Evolutionary conservation across 2,888 invertebrate species (phyloP).

Genomic region (Pyrocoelia pectoralis): DNA sequence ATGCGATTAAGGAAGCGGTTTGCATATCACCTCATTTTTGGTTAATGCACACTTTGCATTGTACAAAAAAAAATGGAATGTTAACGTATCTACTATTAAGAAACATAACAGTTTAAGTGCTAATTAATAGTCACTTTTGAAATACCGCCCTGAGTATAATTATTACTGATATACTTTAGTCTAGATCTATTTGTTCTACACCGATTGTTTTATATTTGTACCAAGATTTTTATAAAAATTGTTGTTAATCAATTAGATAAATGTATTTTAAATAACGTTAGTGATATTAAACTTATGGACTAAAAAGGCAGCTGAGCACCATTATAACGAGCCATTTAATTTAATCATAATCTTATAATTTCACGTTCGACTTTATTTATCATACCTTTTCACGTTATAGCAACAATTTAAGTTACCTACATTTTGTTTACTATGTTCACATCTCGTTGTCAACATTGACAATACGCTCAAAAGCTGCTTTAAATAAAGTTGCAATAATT

Average conservation of each 20-base stretch:
- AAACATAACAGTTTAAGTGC: constrained; percentile 8
- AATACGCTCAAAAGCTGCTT: constrained; percentile 5
- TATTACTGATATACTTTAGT: constrained; percentile 14
- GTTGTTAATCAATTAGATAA: constrained; percentile 45
- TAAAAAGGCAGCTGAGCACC: constrained; percentile 16
- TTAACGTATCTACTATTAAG: not conserved
- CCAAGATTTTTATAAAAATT: constrained; percentile 47
- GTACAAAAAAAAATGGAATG: constrained; percentile 1
- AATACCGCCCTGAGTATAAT: constrained; percentile 33
- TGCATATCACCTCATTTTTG: not conserved
- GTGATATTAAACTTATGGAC: constrained; percentile 35
- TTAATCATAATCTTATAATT: no score
- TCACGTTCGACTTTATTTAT: no score
- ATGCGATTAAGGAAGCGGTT: constrained; percentile 18
- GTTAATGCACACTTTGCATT: constrained; percentile 1
- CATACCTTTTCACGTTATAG: not conserved
- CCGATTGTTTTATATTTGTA: constrained; percentile 49
- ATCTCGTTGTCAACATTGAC: not conserved
- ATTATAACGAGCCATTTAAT: not conserved
- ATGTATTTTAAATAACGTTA: constrained; percentile 48
- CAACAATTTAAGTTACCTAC: no score
- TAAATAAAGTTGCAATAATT: not conserved
- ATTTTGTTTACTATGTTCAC: not conserved
- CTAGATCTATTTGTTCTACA: constrained; percentile 44
- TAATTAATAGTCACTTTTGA: constrained; percentile 16